A percentile compares a stretch with the other conserved stretches of the same genome.
Evolutionary conservation across 2,113 vertebrate species (phyloP).

Genomic region (Mustelus asterias): DNA sequence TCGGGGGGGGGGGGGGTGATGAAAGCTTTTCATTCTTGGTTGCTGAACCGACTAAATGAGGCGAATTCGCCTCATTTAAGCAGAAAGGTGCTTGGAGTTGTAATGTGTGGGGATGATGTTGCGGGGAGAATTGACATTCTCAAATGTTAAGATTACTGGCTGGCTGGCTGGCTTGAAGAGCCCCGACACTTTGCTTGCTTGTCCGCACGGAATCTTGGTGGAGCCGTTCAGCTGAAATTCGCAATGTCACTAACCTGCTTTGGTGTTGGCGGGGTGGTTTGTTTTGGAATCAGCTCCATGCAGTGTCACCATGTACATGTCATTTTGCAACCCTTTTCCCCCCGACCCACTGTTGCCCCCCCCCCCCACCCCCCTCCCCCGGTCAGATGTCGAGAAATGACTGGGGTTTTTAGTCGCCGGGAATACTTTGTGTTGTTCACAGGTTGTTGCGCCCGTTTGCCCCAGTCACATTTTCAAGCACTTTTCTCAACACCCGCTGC

Average conservation of each 20-base stretch:
- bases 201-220: neutral
- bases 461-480: neutral
- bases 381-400: neutral
- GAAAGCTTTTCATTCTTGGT: neutral
- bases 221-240: neutral
- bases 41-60: neutral
- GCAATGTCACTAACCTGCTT: neutral
- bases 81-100: neutral
- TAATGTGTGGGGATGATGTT: neutral
- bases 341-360: too few species aligned
- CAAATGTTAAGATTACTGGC: neutral
- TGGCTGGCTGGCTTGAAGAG: too few species aligned
- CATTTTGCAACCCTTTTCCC: neutral
- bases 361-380: too few species aligned
- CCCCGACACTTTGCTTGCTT: neutral
- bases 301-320: neutral
- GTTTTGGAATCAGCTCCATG: neutral
- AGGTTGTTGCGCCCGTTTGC: neutral
- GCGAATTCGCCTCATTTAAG: neutral
- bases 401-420: neutral
- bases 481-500: neutral
- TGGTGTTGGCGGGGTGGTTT: neutral
- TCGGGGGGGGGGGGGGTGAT: too few species aligned
- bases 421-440: too few species aligned
- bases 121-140: neutral